Conservation (phyloP, 2,888 invertebrate species). For the Clistopyga incitator region DNA sequence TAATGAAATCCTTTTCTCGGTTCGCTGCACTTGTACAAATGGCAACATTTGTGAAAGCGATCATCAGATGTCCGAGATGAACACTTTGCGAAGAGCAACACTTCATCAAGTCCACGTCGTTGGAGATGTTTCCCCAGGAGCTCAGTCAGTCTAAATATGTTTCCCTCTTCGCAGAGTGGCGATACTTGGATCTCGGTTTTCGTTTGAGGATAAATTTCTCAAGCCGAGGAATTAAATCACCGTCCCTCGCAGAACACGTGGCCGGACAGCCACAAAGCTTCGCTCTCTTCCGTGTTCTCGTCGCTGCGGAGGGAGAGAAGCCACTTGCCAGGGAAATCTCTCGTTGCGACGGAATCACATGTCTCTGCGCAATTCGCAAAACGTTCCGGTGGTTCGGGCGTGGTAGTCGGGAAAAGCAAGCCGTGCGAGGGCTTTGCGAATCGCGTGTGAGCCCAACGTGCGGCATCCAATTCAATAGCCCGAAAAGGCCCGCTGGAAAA, state of each 20-base stretch:
- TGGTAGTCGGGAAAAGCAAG: constrained; percentile 1
- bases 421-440: constrained; percentile 30
- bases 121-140: constrained; percentile 72
- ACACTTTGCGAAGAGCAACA: constrained; percentile 76
- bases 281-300: constrained; percentile 43
- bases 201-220: constrained; percentile 74
- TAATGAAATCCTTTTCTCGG: constrained; percentile 71
- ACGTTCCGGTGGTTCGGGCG: constrained; percentile 10
- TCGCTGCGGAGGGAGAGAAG: constrained; percentile 14
- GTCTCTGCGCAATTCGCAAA: constrained; percentile 21
- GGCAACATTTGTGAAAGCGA: constrained; percentile 71
- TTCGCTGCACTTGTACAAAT: constrained; percentile 72
- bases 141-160: constrained; percentile 77
- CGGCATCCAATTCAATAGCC: constrained; percentile 41
- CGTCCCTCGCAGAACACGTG: constrained; percentile 55
- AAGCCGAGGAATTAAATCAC: constrained; percentile 72
- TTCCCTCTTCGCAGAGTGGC: constrained; percentile 35
- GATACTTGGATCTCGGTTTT: constrained; percentile 43
- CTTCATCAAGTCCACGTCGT: constrained; percentile 36
- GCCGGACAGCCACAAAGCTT: constrained; percentile 68
- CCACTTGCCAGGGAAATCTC: constrained; percentile 18
- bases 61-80: constrained; percentile 46
- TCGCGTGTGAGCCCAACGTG: not conserved
- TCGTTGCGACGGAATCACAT: constrained; percentile 8
- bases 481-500: constrained; percentile 29